Conservation (phyloP, 2,888 invertebrate species). For the Caenorhabditis angaria region DNA sequence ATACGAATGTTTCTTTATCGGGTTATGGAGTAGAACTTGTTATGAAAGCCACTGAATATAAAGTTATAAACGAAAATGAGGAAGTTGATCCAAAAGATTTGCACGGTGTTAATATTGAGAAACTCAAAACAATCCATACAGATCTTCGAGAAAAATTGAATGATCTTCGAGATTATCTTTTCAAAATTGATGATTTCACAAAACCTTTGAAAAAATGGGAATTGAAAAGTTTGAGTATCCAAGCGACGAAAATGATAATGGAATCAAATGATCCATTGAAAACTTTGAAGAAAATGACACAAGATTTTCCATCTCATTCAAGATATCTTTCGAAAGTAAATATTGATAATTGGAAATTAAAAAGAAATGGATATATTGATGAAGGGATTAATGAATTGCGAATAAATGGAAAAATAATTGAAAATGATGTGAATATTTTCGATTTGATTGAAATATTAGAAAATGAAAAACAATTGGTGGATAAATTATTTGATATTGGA, state of each 20-base stretch:
- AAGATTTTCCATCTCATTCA: constrained; percentile 84
- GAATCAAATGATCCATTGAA: constrained; percentile 80
- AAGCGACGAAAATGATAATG: constrained; percentile 86
- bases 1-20: constrained; percentile 81
- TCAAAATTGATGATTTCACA: constrained; percentile 89
- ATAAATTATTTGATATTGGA: constrained; percentile 8
- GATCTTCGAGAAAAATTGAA: constrained; percentile 82
- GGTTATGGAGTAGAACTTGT: constrained; percentile 98
- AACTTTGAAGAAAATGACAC: constrained; percentile 87
- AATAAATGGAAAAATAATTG: constrained; percentile 82
- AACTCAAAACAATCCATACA: constrained; percentile 78
- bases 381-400: constrained; percentile 64
- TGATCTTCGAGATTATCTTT: constrained; percentile 83
- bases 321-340: constrained; percentile 9
- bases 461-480: constrained; percentile 82
- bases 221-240: constrained; percentile 75
- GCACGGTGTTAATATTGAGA: constrained; percentile 88
- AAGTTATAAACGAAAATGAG: constrained; percentile 87
- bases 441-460: constrained; percentile 85
- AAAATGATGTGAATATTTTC: constrained; percentile 86
- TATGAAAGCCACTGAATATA: constrained; percentile 98
- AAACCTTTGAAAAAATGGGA: constrained; percentile 85
- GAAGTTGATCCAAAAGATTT: constrained; percentile 79
- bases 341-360: not conserved
- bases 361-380: constrained; percentile 18